Base-by-base conservation (phyloP, 2,888 invertebrate species). In the Scaptomyza caliginosa region DNA sequence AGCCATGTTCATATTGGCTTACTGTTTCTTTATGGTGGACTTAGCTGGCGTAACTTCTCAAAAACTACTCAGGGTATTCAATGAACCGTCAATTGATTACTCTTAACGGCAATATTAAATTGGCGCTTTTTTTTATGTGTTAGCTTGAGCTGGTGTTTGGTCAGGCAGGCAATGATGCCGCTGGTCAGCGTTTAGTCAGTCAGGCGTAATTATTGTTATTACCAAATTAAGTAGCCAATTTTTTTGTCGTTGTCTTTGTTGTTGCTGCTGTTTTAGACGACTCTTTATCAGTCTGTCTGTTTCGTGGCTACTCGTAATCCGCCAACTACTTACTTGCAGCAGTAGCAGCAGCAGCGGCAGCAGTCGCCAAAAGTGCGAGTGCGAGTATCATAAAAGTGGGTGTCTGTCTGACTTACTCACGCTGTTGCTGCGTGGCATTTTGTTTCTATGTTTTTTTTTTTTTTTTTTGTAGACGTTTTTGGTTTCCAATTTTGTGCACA, bases 211-310 rank as follows among this genome's bases (percentile, higher is more conserved):
- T 83, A 83, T 83, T 83, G 83, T 83, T 83, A 83, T 83, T 83
- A 88, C 83, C 83, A 83, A 83, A 83, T 83, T 88, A 83, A 83
- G 83, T 79, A 83, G 83, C 83, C 88, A 86, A 83, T 83, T 76
- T 86, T 82, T 87, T 81, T 4, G 8, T 34, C 10, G 24, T 24
- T 24, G 24, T 6, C 6, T 4, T 5, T 24, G 24, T 24, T 3
- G 30, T 30, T 30, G 32, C 13, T 30, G 57, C 5, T 17, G 60
- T 13, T 30, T 38, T 32, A 17, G 17, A 56, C 57, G 69, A 58
- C 70, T 74, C 67, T 78, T 83, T 81, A 81, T 84, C 80, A 74
- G 83, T 32, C 69, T 52, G 34, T 10, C 43, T 21, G 32, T 10
- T 48, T 7, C 19, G 57, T 39, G 38, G 48, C 42, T 48, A 59